Evolutionary conservation across 2,888 invertebrate species (phyloP).

Genomic region (Deilephila elpenor): DNA sequence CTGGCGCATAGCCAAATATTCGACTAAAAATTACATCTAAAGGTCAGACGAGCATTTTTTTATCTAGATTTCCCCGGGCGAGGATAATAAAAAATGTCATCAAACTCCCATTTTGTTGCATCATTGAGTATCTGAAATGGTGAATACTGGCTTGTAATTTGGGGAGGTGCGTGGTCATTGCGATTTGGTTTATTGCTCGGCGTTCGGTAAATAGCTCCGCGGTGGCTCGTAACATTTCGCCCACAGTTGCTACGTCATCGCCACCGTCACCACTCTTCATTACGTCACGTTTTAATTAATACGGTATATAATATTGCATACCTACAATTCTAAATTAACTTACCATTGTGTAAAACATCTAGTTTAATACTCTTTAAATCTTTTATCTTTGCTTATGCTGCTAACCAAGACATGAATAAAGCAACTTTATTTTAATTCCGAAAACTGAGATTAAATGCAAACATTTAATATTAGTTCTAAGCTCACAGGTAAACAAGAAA

Average conservation of each 20-base stretch:
- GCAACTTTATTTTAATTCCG: no score
- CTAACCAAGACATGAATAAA: no score
- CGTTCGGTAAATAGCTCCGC: slow-evolving; percentile 15
- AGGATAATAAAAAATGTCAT: not conserved
- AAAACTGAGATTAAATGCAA: no score
- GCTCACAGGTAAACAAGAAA: no score
- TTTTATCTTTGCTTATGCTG: no score
- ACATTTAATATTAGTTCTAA: no score
- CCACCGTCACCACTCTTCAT: slow-evolving; percentile 1
- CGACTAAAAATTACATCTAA: not conserved
- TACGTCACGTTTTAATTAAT: slow-evolving; percentile 3
- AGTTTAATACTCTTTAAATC: not conserved
- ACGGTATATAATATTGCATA: not conserved
- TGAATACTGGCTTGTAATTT: not conserved
- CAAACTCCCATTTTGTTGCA: slow-evolving; percentile 12
- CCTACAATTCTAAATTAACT: not conserved
- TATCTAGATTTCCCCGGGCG: not conserved
- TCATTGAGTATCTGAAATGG: slow-evolving; percentile 1
- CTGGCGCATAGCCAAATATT: slow-evolving; percentile 6
- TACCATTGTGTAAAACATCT: not conserved
- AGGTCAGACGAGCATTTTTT: slow-evolving; percentile 11
- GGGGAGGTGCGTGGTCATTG: not conserved
- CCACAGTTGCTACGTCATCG: not conserved
- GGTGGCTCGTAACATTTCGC: not conserved
- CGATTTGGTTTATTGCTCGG: slow-evolving; percentile 17